Percentiles rank a stretch among this genome's conserved stretches.
These are phyloP conservation scores for Eulithis prunata DNA, from an alignment of 2,888 invertebrate species.

Conservation along the genomic window DNA sequence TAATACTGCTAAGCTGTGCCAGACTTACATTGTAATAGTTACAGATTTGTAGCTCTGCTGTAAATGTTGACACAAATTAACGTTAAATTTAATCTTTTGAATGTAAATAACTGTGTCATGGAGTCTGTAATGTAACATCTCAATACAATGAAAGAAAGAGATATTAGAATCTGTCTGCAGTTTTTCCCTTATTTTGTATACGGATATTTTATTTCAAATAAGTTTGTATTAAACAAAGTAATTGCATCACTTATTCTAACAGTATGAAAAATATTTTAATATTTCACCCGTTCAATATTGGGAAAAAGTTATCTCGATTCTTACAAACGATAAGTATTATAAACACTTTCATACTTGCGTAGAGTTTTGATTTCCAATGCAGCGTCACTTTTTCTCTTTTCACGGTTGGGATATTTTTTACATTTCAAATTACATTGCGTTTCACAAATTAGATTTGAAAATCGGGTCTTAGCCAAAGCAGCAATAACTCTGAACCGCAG, in stretches of 20 bases:
- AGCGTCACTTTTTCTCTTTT: not conserved
- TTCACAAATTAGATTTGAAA: conserved; percentile 53
- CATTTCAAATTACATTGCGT: conserved; percentile 23
- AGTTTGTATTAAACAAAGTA: too few relatives aligned
- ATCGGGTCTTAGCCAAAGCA: conserved; percentile 53
- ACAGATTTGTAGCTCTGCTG: conserved; percentile 48
- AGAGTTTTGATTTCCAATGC: not conserved
- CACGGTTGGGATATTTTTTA: not conserved
- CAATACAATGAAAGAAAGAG: not conserved
- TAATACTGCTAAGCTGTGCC: conserved; percentile 50
- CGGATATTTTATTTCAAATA: too few relatives aligned
- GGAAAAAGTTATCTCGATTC: not conserved
- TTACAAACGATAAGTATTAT: not conserved
- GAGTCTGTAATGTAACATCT: not conserved
- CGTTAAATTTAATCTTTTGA: conserved; percentile 9
- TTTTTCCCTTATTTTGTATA: too few relatives aligned
- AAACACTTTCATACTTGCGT: not conserved
- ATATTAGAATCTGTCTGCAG: too few relatives aligned
- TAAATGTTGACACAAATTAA: conserved; percentile 16
- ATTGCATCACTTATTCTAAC: too few relatives aligned
- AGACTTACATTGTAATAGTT: conserved; percentile 49
- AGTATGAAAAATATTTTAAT: not conserved
- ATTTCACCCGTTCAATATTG: not conserved
- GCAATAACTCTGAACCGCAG: conserved; percentile 52
- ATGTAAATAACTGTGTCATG: not conserved